Conservation (phyloP, 2,797 vertebrate genomes). For the Momotus momota region DNA sequence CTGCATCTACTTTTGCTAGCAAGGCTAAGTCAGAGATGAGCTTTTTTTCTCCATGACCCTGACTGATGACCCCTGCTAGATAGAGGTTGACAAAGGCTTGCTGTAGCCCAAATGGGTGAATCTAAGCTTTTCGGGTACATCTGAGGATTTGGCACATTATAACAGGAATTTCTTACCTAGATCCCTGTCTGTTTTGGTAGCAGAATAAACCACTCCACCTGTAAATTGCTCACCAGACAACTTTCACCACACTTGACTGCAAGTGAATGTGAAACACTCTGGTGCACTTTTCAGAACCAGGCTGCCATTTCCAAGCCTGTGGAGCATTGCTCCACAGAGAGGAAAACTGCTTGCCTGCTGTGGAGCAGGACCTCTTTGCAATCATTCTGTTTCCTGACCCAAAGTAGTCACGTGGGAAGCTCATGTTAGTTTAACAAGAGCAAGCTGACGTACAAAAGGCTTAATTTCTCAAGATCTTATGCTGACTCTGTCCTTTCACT, state of each 20-base stretch:
- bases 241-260: neutral
- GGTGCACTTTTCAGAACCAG: neutral
- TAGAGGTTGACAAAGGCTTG: neutral
- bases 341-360: neutral
- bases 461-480: neutral
- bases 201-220: neutral
- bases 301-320: neutral
- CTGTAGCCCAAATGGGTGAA: neutral
- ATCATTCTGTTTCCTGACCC: neutral
- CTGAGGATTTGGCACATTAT: neutral
- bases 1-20: neutral
- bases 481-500: neutral
- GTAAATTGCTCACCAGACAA: neutral
- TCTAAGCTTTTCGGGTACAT: neutral
- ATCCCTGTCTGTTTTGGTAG: neutral
- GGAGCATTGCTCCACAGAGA: neutral
- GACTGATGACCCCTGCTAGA: neutral
- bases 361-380: neutral
- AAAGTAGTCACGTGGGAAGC: neutral
- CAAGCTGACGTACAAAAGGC: neutral
- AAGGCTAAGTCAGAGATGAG: neutral
- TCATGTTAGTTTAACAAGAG: constrained; percentile 48
- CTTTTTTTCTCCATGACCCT: neutral
- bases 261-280: neutral
- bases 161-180: neutral